Evolutionary conservation across 2,113 vertebrate species (phyloP).

Genomic region (Guaruba guarouba): DNA sequence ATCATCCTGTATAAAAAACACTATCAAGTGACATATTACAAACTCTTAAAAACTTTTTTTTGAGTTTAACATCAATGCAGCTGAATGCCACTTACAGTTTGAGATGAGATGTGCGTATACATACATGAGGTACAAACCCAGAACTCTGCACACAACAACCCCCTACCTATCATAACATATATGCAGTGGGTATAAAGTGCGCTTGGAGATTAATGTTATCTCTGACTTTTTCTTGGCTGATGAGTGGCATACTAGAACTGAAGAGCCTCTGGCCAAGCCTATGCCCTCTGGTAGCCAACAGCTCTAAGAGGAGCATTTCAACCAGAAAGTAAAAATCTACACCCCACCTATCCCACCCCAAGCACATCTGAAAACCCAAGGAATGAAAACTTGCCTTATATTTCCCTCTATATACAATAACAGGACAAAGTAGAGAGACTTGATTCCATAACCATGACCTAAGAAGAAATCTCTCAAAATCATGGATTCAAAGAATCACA

Average conservation of each 20-base stretch:
- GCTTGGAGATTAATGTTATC: not conserved
- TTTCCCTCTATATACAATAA: not conserved
- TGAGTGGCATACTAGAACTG: not conserved
- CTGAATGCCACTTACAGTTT: not conserved
- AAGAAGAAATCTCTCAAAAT: not conserved
- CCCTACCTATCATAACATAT: rapidly evolving
- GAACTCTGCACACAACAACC: not conserved
- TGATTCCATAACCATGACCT: not conserved
- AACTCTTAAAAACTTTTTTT: not conserved
- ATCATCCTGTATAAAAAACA: not conserved
- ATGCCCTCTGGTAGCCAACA: not conserved
- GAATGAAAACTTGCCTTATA: not conserved
- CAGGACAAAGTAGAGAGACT: not conserved
- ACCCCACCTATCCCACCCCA: not conserved
- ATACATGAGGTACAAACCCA: not conserved
- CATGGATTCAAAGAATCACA: too few relatives aligned
- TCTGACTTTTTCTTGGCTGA: not conserved
- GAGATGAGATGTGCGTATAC: not conserved
- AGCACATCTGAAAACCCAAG: not conserved
- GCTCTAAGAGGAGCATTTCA: not conserved
- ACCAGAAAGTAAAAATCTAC: not conserved
- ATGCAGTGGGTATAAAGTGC: not conserved
- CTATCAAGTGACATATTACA: not conserved
- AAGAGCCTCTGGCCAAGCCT: not conserved
- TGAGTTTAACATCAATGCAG: not conserved